Conservation (phyloP, 2,113 vertebrate species). For the Leucosticte australis region DNA sequence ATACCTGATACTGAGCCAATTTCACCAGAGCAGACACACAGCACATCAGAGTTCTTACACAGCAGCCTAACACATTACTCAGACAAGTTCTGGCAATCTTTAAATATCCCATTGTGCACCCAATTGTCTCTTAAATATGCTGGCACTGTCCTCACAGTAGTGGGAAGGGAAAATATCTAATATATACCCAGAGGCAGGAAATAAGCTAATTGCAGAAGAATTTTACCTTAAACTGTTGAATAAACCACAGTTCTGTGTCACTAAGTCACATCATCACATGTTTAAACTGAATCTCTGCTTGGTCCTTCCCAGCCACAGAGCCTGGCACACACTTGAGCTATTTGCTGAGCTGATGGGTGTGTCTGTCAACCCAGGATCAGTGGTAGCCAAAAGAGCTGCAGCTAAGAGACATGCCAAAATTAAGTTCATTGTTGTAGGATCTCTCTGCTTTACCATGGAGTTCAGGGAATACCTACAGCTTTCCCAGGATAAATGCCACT, state of each 20-base stretch:
- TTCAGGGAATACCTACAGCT: background rate
- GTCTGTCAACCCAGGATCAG: background rate
- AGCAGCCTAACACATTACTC: background rate
- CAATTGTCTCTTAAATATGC: slow-evolving; percentile 8
- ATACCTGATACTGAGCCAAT: background rate
- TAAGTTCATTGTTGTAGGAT: background rate
- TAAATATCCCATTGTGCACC: background rate
- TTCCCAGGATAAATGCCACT: background rate
- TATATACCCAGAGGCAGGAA: slow-evolving; percentile 17
- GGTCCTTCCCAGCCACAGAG: background rate
- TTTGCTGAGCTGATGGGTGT: background rate
- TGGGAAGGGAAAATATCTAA: slow-evolving; percentile 29
- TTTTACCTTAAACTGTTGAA: slow-evolving; percentile 27
- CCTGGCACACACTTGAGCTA: background rate
- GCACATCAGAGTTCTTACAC: background rate
- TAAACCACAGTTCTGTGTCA: slow-evolving; percentile 16
- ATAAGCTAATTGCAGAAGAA: slow-evolving; percentile 45
- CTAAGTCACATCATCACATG: background rate
- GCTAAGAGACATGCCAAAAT: background rate
- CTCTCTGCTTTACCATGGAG: background rate
- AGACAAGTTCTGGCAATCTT: slow-evolving; percentile 21
- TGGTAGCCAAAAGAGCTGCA: background rate
- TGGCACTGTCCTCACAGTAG: slow-evolving; percentile 12
- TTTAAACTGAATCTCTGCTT: background rate
- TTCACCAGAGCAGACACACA: background rate